Evolutionary conservation across 1,140 invertebrate genomes (phyloP).

Genomic region (Anadara kagoshimensis): DNA sequence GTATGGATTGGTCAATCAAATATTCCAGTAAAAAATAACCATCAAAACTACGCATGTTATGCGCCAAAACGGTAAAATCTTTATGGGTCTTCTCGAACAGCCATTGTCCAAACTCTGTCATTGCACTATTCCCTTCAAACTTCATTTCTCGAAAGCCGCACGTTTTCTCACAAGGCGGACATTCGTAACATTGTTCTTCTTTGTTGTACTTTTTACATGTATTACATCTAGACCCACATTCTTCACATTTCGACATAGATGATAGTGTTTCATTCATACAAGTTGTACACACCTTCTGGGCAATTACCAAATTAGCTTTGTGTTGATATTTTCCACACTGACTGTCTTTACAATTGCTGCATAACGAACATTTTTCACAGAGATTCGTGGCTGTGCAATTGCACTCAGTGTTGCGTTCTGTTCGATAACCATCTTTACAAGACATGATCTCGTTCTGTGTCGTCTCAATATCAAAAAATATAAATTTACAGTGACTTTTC

Average conservation of each 20-base stretch:
- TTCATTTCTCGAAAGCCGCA: slow-evolving; percentile 29
- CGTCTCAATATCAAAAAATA: slow-evolving; percentile 34
- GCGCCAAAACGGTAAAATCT: slow-evolving; percentile 23
- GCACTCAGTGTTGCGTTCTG: neutral
- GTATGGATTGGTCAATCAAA: slow-evolving; percentile 25
- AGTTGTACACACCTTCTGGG: neutral
- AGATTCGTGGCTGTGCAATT: slow-evolving; percentile 2
- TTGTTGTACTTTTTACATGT: slow-evolving; percentile 2
- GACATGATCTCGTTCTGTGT: slow-evolving; percentile 19
- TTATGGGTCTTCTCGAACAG: slow-evolving; percentile 7
- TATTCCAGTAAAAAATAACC: slow-evolving; percentile 23
- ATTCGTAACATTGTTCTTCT: neutral
- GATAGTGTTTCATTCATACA: slow-evolving; percentile 1
- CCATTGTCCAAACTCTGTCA: slow-evolving; percentile 20
- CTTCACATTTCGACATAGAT: neutral
- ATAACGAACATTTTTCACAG: slow-evolving; percentile 9
- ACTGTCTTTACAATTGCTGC: slow-evolving; percentile 11
- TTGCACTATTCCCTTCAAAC: slow-evolving; percentile 15
- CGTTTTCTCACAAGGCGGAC: slow-evolving; percentile 13
- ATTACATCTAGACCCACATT: slow-evolving; percentile 11
- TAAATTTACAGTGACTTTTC: slow-evolving; percentile 5
- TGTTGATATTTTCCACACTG: slow-evolving; percentile 7
- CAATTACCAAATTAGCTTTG: neutral
- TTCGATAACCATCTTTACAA: slow-evolving; percentile 12
- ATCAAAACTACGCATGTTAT: slow-evolving; percentile 30